Evolutionary conservation across 2,113 vertebrate genomes (phyloP), one percentile per base, ranked within the genome.

Genomic region (Nothoprocta pentlandii): DNA sequence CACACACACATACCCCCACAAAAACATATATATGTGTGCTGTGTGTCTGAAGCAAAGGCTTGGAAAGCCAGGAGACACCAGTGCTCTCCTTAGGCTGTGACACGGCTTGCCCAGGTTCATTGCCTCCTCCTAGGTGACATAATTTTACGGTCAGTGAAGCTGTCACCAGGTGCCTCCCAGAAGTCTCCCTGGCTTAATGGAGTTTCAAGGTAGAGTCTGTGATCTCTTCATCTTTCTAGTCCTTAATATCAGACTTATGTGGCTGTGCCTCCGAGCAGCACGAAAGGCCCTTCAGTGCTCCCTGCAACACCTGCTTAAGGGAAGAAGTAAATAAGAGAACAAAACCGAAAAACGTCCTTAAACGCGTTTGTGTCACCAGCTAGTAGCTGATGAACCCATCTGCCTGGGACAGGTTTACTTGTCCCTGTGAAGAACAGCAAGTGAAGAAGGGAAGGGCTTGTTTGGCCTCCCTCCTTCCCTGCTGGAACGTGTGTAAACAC

Each of bases 351-450:
- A 53, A 53, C 22, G 42, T 86, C 32, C 68, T 81, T 30, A 34
- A 76, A 81, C 76, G 62, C 61, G 64, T 36, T 54, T 46, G 64
- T 69, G 62, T n/a, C 77, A 36, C 76, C 67, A 91, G 80, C 75
- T 86, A 81, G 49, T 36, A 41, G 36, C 46, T 6, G 21, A 79
- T 36, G 53, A 66, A 49, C 47, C 47, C 34, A 23, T 53, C 34
- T 62, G 30, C 53, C 54, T 34, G 70, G 26, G 62, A 49, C 36
- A 63, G 63, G 49, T 77, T 71, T 76, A 87, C 44, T 49, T n/a
- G 47, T 41, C 78, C 78, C 47, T 74, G 26, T 44, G 44, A 15
- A 36, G 34, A 16, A 54, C 41, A 36, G 51, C 17, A 44, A 63
- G 53, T 2, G 41, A 30, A 61, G 46, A 26, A 51, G 53, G 5